Evolutionary conservation across 2,113 vertebrate genomes (phyloP).

Genomic region (Trichomycterus rosablanca): DNA sequence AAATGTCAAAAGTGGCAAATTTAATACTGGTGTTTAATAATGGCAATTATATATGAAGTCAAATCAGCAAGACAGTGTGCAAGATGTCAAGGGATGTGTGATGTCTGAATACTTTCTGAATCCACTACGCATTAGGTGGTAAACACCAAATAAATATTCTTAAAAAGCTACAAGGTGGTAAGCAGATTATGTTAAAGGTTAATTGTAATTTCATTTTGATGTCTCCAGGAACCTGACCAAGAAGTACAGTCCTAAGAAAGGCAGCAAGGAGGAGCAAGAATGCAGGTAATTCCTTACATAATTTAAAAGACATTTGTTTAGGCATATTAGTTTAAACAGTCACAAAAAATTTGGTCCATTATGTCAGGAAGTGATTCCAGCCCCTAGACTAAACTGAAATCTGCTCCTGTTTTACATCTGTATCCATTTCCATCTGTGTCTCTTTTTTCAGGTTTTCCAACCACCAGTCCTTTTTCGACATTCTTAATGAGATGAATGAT

Average conservation of each 20-base stretch:
- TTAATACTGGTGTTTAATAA: too few species aligned
- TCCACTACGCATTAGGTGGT: too few species aligned
- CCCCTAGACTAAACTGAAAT: neutral
- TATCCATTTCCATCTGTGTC: neutral
- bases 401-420: neutral
- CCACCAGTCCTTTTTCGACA: constrained; percentile 78
- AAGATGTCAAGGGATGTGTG: too few species aligned
- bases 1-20: too few species aligned
- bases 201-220: too few species aligned
- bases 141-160: too few species aligned
- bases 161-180: too few species aligned
- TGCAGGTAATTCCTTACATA: constrained; percentile 69
- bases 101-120: too few species aligned
- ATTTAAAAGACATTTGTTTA: neutral
- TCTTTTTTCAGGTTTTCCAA: constrained; percentile 70
- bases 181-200: too few species aligned
- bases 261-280: constrained; percentile 80
- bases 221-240: constrained; percentile 77
- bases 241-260: constrained; percentile 81
- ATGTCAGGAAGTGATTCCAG: neutral
- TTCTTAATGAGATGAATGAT: constrained; percentile 84
- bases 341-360: neutral
- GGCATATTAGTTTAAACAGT: neutral
- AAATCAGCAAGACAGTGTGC: too few species aligned
- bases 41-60: too few species aligned